Conservation (phyloP, 1,140 invertebrate genomes). For the Elymnias hypermnestra region DNA sequence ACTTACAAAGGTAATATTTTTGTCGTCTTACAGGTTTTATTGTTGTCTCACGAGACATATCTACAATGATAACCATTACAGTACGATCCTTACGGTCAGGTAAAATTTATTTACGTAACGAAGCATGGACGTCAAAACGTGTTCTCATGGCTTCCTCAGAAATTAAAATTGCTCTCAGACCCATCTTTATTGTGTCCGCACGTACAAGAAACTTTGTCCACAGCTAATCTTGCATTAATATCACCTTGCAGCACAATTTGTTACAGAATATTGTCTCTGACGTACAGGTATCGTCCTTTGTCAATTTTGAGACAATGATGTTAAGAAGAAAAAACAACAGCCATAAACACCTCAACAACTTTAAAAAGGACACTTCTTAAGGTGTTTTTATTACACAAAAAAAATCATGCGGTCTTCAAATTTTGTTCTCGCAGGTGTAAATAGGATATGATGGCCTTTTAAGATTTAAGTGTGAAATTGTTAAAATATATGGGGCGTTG, state of each 20-base stretch:
- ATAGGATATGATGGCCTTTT: conserved; percentile 28
- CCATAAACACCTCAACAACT: conserved; percentile 38
- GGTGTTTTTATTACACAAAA: conserved; percentile 48
- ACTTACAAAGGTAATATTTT: too few relatives aligned
- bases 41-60: too few relatives aligned
- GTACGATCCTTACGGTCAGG: conserved; percentile 17
- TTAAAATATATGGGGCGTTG: conserved; percentile 14
- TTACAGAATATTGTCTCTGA: conserved; percentile 55
- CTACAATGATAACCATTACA: too few relatives aligned
- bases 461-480: conserved; percentile 31
- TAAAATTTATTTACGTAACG: conserved; percentile 19
- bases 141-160: conserved; percentile 44
- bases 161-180: conserved; percentile 42
- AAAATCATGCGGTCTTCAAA: conserved; percentile 31
- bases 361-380: conserved; percentile 30
- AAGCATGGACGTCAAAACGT: conserved; percentile 35
- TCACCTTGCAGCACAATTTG: conserved; percentile 57
- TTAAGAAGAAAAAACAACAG: conserved; percentile 32
- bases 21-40: too few relatives aligned
- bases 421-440: conserved; percentile 50
- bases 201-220: conserved; percentile 40
- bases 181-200: conserved; percentile 49
- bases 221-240: conserved; percentile 39
- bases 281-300: conserved; percentile 56
- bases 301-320: conserved; percentile 35